Conservation (phyloP, 2,888 invertebrate species). For the Apamea crenata region DNA sequence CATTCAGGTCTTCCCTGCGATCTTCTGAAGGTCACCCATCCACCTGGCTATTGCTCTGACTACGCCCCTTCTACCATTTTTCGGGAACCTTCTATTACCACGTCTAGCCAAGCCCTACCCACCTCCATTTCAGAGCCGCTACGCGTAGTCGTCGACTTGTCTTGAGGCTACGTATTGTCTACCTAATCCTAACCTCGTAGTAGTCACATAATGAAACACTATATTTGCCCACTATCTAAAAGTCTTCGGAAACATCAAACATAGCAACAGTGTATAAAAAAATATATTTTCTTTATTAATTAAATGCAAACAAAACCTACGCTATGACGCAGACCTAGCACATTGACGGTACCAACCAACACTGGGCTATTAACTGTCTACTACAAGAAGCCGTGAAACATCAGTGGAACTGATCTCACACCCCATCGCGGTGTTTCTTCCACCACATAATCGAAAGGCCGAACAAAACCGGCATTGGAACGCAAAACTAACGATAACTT, state of each 20-base stretch:
- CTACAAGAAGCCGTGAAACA: slow-evolving; percentile 29
- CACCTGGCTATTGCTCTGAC: too few species aligned
- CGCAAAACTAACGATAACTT: slow-evolving; percentile 31
- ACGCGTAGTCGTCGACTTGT: not conserved
- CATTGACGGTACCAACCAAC: slow-evolving; percentile 50
- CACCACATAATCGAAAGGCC: slow-evolving; percentile 24
- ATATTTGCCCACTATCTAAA: not conserved
- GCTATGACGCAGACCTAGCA: slow-evolving; percentile 61
- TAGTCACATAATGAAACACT: not conserved
- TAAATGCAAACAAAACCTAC: slow-evolving; percentile 62
- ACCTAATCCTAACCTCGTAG: not conserved
- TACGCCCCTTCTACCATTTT: too few species aligned
- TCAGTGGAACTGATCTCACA: slow-evolving; percentile 28
- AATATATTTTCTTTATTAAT: slow-evolving; percentile 56
- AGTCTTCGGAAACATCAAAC: slow-evolving; percentile 29
- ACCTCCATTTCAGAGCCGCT: too few species aligned
- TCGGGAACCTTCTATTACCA: too few species aligned
- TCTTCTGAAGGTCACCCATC: too few species aligned
- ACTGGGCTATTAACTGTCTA: slow-evolving; percentile 46
- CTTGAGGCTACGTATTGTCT: not conserved
- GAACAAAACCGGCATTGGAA: slow-evolving; percentile 32
- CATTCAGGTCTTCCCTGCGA: too few species aligned
- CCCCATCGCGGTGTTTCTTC: slow-evolving; percentile 54
- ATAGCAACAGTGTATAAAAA: slow-evolving; percentile 34
- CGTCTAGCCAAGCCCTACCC: too few species aligned